These are phyloP conservation scores for Patella caerulea DNA, from an alignment of 2,888 invertebrate species.

Conservation along the genomic window DNA sequence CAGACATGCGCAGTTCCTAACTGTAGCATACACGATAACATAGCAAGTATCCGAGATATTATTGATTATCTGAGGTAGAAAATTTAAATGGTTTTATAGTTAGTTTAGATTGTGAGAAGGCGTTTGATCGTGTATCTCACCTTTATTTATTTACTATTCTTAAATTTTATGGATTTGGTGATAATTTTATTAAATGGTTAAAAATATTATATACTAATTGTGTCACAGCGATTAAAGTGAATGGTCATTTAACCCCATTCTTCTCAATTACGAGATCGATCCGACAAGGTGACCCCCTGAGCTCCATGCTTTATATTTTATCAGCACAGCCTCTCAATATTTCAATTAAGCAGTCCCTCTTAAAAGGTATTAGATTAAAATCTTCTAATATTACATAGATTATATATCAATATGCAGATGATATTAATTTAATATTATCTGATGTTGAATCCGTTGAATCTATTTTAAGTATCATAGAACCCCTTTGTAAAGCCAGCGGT, in stretches of 20 bases:
- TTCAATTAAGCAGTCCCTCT: neutral
- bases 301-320: neutral
- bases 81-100: conserved; percentile 36
- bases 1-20: conserved; percentile 45
- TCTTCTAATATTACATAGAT: neutral
- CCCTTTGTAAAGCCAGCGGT: neutral
- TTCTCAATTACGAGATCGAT: neutral
- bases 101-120: conserved; percentile 46
- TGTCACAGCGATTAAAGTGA: conserved; percentile 37
- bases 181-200: conserved; percentile 15
- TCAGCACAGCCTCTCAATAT: neutral
- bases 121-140: conserved; percentile 44
- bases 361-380: neutral
- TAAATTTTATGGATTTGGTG: conserved; percentile 13
- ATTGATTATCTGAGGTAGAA: conserved; percentile 41
- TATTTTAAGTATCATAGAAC: neutral
- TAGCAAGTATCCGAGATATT: conserved; percentile 38
- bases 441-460: neutral
- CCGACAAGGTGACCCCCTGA: neutral
- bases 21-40: conserved; percentile 43
- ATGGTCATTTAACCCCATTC: conserved; percentile 33
- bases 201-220: conserved; percentile 20
- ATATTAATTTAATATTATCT: neutral
- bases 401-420: neutral
- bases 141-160: conserved; percentile 34